Evolutionary conservation across 2,113 vertebrate genomes (phyloP).

Genomic region (Phyllostomus hastatus): DNA sequence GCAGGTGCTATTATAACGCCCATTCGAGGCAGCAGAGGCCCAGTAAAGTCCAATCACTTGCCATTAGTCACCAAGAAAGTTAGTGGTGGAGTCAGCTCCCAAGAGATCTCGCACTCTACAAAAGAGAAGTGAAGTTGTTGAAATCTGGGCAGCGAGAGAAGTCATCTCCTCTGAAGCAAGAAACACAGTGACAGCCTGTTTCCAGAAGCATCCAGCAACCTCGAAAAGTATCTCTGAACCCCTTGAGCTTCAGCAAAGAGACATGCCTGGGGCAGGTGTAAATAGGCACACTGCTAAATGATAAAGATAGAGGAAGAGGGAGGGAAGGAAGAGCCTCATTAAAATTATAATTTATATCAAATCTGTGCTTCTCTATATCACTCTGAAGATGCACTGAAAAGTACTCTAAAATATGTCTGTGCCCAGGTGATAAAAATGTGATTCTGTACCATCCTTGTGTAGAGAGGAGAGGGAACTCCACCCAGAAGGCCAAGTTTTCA

Average conservation of each 20-base stretch:
- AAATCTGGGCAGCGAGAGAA: background rate
- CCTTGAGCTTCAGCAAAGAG: background rate
- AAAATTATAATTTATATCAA: background rate
- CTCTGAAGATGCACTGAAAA: background rate
- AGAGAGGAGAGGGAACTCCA: background rate
- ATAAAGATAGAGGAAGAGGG: background rate
- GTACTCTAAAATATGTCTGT: background rate
- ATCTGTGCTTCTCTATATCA: background rate
- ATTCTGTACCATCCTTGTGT: accelerated
- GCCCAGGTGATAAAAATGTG: background rate
- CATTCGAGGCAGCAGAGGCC: background rate
- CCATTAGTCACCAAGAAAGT: background rate
- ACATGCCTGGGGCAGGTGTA: background rate
- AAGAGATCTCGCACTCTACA: background rate
- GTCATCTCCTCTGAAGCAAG: background rate
- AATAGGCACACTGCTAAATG: background rate
- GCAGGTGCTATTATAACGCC: too few species aligned
- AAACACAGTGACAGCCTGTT: background rate
- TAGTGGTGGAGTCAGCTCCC: background rate
- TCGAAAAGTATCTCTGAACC: background rate
- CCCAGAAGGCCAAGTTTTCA: background rate
- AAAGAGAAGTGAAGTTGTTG: background rate
- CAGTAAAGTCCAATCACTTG: background rate
- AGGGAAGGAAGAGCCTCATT: background rate
- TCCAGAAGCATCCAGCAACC: background rate